Evolutionary conservation across 2,797 vertebrate genomes (phyloP).

Genomic region (Bradypodion ventrale): DNA sequence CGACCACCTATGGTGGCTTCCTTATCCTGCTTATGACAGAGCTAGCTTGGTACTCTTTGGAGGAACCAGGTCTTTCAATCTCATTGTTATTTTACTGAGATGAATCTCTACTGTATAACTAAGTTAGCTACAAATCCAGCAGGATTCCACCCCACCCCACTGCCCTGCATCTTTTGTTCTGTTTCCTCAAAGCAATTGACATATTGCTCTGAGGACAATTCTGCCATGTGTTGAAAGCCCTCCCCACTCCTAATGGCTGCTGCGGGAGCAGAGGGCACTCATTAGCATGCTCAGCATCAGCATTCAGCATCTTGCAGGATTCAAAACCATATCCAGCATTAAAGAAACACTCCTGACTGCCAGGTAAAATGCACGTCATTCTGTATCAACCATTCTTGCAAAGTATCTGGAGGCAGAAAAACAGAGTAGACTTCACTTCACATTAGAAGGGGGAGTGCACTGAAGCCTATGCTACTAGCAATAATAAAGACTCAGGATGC

Average conservation of each 20-base stretch:
- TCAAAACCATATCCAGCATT: conserved; percentile 43
- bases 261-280: conserved; percentile 22
- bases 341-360: conserved; percentile 67
- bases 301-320: conserved; percentile 50
- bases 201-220: conserved; percentile 52
- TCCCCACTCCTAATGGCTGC: conserved; percentile 29
- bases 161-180: background rate
- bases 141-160: background rate
- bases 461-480: conserved; percentile 60
- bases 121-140: conserved; percentile 53
- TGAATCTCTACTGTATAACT: conserved; percentile 46
- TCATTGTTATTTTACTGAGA: background rate
- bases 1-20: background rate
- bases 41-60: background rate
- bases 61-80: background rate
- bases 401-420: conserved; percentile 68
- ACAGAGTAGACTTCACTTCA: conserved; percentile 70
- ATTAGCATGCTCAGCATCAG: conserved; percentile 38
- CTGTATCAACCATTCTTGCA: conserved; percentile 51
- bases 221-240: background rate
- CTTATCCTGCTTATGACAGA: background rate
- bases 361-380: conserved; percentile 73
- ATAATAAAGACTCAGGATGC: conserved; percentile 63
- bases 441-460: conserved; percentile 42
- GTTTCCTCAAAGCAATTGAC: conserved; percentile 27